phyloP scores from a whole-genome alignment of 2,113 vertebrate genomes.

The Gambusia holbrooki region DNA sequence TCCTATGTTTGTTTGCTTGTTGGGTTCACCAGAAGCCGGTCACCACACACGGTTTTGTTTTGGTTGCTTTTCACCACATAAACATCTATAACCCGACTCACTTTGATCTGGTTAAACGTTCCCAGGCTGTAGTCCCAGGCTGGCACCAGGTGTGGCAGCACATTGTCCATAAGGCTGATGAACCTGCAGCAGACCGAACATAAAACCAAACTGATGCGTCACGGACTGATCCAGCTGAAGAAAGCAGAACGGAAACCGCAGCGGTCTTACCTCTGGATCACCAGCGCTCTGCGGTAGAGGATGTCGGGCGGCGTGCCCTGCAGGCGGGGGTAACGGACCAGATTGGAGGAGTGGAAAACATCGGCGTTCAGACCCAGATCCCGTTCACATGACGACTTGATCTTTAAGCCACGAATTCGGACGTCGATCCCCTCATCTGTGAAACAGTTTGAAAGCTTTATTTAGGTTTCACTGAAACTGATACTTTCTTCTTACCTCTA shows the following conservation, averaged over 20 bases:
- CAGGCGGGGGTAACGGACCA: conserved; percentile 96
- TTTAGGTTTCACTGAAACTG: not conserved
- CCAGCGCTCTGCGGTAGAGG: conserved; percentile 89
- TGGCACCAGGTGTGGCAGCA: conserved; percentile 92
- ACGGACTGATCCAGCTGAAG: not conserved
- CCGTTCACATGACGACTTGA: conserved; percentile 93
- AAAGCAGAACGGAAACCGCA: not conserved
- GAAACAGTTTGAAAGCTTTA: not conserved
- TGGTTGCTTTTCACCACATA: not conserved
- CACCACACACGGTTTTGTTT: not conserved
- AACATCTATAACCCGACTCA: conserved; percentile 60
- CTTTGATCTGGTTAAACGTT: conserved; percentile 95
- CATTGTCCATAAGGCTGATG: conserved; percentile 89
- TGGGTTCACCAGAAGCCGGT: not conserved
- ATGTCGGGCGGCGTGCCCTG: conserved; percentile 91
- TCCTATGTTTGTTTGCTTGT: not conserved
- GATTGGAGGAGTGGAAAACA: conserved; percentile 91
- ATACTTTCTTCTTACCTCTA: not conserved
- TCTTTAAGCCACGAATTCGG: conserved; percentile 93
- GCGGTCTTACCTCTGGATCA: conserved; percentile 88
- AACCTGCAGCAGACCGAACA: conserved; percentile 81
- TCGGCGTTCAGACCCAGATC: conserved; percentile 94
- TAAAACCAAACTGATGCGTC: not conserved
- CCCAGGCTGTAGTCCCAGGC: conserved; percentile 96
- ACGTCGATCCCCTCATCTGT: conserved; percentile 97